Evolutionary conservation across 2,888 invertebrate genomes (phyloP).

Genomic region (Neoascia interrupta): DNA sequence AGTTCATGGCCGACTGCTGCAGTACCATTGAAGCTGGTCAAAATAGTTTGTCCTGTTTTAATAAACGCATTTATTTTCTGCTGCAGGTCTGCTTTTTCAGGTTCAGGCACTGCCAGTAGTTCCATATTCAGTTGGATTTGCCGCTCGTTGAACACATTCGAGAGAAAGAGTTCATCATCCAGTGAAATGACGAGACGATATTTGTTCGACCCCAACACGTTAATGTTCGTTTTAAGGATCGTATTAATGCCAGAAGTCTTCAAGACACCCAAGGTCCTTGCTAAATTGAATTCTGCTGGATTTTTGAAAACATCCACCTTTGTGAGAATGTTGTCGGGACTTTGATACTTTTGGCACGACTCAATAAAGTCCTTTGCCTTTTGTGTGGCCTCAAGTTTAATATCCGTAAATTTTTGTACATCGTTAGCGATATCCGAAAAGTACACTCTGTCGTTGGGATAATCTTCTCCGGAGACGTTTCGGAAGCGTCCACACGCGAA

Average conservation of each 20-base stretch:
- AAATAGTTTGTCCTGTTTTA: constrained; percentile 40
- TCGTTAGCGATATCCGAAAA: constrained; percentile 56
- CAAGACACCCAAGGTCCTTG: constrained; percentile 45
- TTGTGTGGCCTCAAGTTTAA: constrained; percentile 42
- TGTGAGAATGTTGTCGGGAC: constrained; percentile 49
- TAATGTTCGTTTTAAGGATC: constrained; percentile 49
- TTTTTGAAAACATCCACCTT: constrained; percentile 56
- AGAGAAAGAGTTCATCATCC: constrained; percentile 50
- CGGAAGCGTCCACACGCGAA: constrained; percentile 52
- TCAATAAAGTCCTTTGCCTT: constrained; percentile 63
- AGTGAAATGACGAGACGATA: constrained; percentile 35
- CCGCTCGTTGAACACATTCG: constrained; percentile 37
- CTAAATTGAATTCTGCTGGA: constrained; percentile 41
- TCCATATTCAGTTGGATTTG: constrained; percentile 31
- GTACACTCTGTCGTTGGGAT: constrained; percentile 62
- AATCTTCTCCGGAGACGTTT: constrained; percentile 39
- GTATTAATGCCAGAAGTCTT: constrained; percentile 55
- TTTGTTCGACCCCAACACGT: constrained; percentile 38
- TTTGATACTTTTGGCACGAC: constrained; percentile 50
- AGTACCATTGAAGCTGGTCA: constrained; percentile 29
- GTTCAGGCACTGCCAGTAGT: constrained; percentile 23
- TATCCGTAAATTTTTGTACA: constrained; percentile 22
- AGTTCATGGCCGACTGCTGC: constrained; percentile 30
- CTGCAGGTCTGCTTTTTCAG: constrained; percentile 32
- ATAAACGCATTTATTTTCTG: constrained; percentile 48